Evolutionary conservation across 1,140 invertebrate species (phyloP), one percentile per base, ranked within the genome.

Genomic region (Papilio aristodemus): DNA sequence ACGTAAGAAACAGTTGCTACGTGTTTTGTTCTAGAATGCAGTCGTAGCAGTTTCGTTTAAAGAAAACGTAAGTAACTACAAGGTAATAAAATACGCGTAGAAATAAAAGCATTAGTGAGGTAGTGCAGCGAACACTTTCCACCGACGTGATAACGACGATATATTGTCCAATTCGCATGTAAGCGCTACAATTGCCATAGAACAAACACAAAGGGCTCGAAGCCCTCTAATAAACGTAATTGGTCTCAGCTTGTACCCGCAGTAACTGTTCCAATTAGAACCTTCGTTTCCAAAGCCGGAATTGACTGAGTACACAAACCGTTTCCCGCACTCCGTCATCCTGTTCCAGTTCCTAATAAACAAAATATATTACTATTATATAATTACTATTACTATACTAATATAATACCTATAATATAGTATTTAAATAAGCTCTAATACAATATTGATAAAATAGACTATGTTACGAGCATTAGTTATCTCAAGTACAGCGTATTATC

Each of bases 201-300:
- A 64, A 75, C 70, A 71, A 72, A 75, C 73, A 79, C 74, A 79
- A 86, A 79, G 77, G 79, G 75, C 57, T 68, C 67, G 73, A 71
- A 72, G 69, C 73, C 73, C 77, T 79, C 75, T 81, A 84, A 86
- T 85, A 85, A 81, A 83, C 71, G 75, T 85, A 85, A 87, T 87
- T 85, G 85, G 75, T 80, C 74, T 75, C 68, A 75, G 72, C 69
- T 71, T 77, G 72, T 69, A 77, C 70, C 72, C 67, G 70, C 74
- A 76, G 75, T 77, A 83, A 83, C 80, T 79, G 79, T 76, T 80
- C 75, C 79, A 80, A 84, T 84, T 84, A 81, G 81, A 70, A 72
- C 63, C 76, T 72, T 63, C 71, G 71, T 69, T 69, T 69, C 60
- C 67, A 68, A 72, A 69, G 62, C 62, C 25, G 62, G 63, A 66